A percentile compares a stretch with the other conserved stretches of the same genome.
These are phyloP conservation scores for Eupithecia abbreviata DNA, from an alignment of 2,888 invertebrate genomes.

Conservation along the genomic window DNA sequence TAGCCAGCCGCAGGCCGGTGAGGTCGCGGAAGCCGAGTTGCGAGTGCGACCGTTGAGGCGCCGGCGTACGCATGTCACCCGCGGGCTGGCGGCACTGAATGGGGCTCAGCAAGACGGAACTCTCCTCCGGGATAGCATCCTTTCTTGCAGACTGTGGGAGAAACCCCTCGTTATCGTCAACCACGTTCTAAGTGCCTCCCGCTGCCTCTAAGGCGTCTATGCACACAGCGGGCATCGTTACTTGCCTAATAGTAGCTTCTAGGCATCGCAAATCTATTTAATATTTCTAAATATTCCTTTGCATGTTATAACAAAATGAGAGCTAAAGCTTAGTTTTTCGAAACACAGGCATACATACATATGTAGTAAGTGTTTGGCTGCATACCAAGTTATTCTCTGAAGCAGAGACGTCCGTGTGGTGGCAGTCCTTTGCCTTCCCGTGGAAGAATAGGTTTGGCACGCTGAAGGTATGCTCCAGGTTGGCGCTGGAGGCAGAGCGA, in stretches of 20 bases:
- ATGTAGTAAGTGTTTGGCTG: not conserved
- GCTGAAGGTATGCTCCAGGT: slow-evolving; percentile 55
- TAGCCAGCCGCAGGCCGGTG: slow-evolving; percentile 17
- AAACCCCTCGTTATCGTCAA: not conserved
- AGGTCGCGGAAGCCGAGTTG: slow-evolving; percentile 15
- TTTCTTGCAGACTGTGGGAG: slow-evolving; percentile 45
- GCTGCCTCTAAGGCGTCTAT: not conserved
- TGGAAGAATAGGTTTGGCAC: slow-evolving; percentile 51
- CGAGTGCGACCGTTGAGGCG: not conserved
- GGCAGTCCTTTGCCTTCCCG: slow-evolving; percentile 29
- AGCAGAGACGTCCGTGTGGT: slow-evolving; percentile 51
- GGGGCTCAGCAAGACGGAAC: slow-evolving; percentile 37
- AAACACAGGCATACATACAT: not conserved
- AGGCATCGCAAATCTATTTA: not conserved
- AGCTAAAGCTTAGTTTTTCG: not conserved
- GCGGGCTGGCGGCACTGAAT: not conserved
- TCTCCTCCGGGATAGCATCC: slow-evolving; percentile 42
- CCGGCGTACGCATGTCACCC: slow-evolving; percentile 39
- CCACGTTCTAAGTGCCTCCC: not conserved
- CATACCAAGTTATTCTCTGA: slow-evolving; percentile 61
- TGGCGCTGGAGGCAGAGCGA: slow-evolving; percentile 31
- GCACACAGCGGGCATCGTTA: not conserved
- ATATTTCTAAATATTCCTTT: not conserved
- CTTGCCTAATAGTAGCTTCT: not conserved
- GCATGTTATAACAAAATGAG: not conserved